Percentiles rank a stretch among this genome's conserved stretches.
Evolutionary conservation across 1,140 invertebrate genomes (phyloP).

Genomic region (Heterodera schachtii): DNA sequence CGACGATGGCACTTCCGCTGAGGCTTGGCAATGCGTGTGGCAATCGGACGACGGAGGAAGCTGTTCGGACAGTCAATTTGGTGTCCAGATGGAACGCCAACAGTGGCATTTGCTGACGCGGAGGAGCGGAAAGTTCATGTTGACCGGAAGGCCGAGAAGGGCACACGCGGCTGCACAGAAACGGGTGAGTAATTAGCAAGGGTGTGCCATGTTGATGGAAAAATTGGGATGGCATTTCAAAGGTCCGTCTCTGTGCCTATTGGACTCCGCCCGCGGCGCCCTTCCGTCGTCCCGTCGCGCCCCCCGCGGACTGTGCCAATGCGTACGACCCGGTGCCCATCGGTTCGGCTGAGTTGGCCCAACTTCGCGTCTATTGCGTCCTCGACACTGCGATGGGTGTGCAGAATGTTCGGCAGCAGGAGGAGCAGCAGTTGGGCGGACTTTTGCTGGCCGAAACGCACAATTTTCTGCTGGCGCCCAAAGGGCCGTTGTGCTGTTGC

Average conservation of each 20-base stretch:
- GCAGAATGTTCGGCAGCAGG: constrained; percentile 58
- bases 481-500: constrained; percentile 58
- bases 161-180: constrained; percentile 49
- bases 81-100: constrained; percentile 56
- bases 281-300: not conserved
- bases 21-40: constrained; percentile 23
- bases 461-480: constrained; percentile 53
- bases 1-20: not conserved
- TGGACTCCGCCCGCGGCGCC: not conserved
- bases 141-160: constrained; percentile 53
- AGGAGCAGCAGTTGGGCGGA: constrained; percentile 41
- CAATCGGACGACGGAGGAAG: constrained; percentile 45
- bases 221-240: not conserved
- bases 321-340: constrained; percentile 8
- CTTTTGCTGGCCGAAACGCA: constrained; percentile 50
- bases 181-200: constrained; percentile 42
- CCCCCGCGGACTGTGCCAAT: not conserved
- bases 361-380: constrained; percentile 58
- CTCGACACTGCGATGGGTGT: constrained; percentile 58
- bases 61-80: constrained; percentile 52
- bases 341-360: not conserved
- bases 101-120: constrained; percentile 61
- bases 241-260: constrained; percentile 8
- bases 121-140: constrained; percentile 51
- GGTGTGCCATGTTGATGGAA: not conserved